Evolutionary conservation across 2,797 vertebrate species (phyloP).

Genomic region (Aythya fuligula): DNA sequence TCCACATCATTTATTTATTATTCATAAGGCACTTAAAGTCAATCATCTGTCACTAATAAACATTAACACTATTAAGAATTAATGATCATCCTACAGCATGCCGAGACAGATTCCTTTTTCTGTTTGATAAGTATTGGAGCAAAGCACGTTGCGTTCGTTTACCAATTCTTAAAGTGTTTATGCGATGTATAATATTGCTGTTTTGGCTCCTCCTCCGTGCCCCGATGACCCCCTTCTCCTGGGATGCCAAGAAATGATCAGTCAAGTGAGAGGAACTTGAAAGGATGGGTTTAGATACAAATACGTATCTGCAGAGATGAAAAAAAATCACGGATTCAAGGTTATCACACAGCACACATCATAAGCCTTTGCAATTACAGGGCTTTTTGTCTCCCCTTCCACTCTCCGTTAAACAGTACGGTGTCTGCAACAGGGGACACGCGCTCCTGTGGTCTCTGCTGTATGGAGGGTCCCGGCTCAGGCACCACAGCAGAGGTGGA

Average conservation of each 20-base stretch:
- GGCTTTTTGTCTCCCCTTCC: neutral
- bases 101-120: conserved; percentile 68
- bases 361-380: neutral
- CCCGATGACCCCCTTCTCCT: conserved; percentile 4
- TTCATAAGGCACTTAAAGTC: conserved; percentile 76
- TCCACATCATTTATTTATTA: conserved; percentile 74
- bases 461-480: neutral
- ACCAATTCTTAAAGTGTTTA: conserved; percentile 10
- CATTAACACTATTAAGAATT: conserved; percentile 81
- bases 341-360: neutral
- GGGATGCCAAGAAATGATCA: conserved; percentile 39
- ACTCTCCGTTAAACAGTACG: neutral
- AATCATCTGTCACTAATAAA: conserved; percentile 79
- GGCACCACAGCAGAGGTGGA: neutral
- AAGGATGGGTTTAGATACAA: conserved; percentile 26
- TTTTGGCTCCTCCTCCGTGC: conserved; percentile 23
- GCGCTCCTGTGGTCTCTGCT: neutral
- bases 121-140: conserved; percentile 67
- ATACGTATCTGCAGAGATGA: neutral
- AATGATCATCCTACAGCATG: conserved; percentile 63
- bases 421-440: neutral
- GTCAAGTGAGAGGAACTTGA: neutral
- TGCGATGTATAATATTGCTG: neutral
- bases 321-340: neutral
- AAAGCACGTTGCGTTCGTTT: conserved; percentile 49